Conservation (phyloP, 2,888 invertebrate species). For the Amblyteles armatorius region DNA sequence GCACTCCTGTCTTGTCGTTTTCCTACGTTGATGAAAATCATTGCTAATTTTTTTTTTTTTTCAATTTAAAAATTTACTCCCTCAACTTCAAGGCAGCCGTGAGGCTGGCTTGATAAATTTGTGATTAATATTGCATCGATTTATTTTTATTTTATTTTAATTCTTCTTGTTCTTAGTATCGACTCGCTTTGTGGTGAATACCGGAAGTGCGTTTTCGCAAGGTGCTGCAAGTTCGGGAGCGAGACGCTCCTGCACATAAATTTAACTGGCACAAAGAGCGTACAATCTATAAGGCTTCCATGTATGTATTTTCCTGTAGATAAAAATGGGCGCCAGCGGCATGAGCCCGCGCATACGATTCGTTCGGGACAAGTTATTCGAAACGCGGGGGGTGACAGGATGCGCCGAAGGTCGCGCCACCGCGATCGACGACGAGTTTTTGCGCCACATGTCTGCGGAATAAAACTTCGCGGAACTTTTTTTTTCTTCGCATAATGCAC, state of each 20-base stretch:
- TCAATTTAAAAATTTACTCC: background rate
- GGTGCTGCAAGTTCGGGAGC: slow-evolving; percentile 13
- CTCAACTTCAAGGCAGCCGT: background rate
- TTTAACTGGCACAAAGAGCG: slow-evolving; percentile 50
- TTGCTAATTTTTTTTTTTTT: slow-evolving; percentile 21
- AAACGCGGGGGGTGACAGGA: slow-evolving; percentile 70
- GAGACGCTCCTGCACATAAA: slow-evolving; percentile 48
- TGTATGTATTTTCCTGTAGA: slow-evolving; percentile 21
- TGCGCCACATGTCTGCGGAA: background rate
- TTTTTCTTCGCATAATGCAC: background rate
- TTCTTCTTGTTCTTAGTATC: background rate
- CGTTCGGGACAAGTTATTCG: slow-evolving; percentile 46
- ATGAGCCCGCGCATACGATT: slow-evolving; percentile 34
- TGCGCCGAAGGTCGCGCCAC: slow-evolving; percentile 72
- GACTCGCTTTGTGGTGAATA: slow-evolving; percentile 19
- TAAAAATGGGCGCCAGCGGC: slow-evolving; percentile 47
- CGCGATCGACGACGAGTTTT: slow-evolving; percentile 20
- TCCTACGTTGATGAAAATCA: background rate
- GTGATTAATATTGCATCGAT: background rate
- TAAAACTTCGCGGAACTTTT: background rate
- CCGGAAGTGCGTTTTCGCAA: slow-evolving; percentile 58
- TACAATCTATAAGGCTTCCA: background rate
- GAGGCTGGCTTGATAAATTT: background rate
- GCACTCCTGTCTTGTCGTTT: background rate
- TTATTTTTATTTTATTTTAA: background rate